phyloP scores from a whole-genome alignment of 2,888 invertebrate species.

The Euplexia lucipara region DNA sequence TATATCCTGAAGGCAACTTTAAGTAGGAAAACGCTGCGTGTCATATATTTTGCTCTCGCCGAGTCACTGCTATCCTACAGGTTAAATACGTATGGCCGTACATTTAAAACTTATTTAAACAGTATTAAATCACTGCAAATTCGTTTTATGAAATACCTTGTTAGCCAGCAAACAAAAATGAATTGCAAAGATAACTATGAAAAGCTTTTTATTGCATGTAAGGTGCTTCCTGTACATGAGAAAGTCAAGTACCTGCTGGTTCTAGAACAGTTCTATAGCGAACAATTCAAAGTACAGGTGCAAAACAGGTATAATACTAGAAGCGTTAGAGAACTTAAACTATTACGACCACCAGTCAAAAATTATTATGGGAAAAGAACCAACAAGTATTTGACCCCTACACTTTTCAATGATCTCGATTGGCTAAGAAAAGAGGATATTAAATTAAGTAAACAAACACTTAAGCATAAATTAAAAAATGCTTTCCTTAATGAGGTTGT shows the following conservation, averaged over 20 bases:
- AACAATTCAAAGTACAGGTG: no score
- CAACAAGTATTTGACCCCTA: no score
- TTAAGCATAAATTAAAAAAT: no score
- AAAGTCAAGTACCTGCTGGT: constrained; percentile 9
- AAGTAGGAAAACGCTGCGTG: constrained; percentile 16
- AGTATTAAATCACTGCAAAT: constrained; percentile 13
- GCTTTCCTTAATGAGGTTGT: no score
- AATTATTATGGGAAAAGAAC: no score
- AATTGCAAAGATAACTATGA: background rate
- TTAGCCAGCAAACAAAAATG: background rate
- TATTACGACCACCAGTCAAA: no score
- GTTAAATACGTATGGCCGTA: constrained; percentile 7
- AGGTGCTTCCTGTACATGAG: constrained; percentile 1
- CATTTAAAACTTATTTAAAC: constrained; percentile 24
- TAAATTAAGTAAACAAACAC: no score
- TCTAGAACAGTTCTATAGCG: background rate
- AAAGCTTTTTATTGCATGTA: constrained; percentile 1
- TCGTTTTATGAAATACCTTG: constrained; percentile 3
- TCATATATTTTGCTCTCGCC: constrained; percentile 4
- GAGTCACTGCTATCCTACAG: constrained; percentile 4
- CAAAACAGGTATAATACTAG: no score
- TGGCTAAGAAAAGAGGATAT: no score
- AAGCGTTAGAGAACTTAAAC: no score
- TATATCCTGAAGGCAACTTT: background rate
- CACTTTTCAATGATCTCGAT: no score